Evolutionary conservation across 2,113 vertebrate genomes (phyloP).

Genomic region (Tenebrosternarchus preto): DNA sequence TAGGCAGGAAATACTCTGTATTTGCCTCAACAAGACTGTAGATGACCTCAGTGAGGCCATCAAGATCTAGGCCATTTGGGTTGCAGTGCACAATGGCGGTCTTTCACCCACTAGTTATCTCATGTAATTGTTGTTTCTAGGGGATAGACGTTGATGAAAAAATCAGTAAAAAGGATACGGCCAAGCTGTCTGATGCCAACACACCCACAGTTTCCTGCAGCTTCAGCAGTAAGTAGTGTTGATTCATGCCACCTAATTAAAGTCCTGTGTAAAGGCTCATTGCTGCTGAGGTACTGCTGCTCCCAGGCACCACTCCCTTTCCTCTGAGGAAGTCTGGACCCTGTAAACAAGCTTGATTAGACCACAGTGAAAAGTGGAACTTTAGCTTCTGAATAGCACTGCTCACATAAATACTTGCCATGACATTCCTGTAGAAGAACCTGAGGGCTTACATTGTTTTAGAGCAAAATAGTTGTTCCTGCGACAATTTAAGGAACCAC

Average conservation of each 20-base stretch:
- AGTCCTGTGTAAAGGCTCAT: constrained; percentile 37
- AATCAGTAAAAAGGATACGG: constrained; percentile 76
- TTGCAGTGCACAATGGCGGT: background rate
- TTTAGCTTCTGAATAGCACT: constrained; percentile 2
- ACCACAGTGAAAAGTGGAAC: background rate
- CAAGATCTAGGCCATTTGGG: background rate
- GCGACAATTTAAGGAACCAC: background rate
- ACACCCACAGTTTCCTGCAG: constrained; percentile 92
- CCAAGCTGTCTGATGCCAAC: constrained; percentile 88
- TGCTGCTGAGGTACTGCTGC: constrained; percentile 29
- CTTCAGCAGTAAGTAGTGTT: constrained; percentile 83
- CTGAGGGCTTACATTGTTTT: background rate
- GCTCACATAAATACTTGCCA: constrained; percentile 10
- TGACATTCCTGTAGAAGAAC: background rate
- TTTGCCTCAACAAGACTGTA: background rate
- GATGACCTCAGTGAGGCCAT: background rate
- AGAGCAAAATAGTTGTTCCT: background rate
- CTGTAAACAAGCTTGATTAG: constrained; percentile 10
- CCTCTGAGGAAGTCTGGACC: constrained; percentile 45
- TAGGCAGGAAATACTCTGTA: background rate
- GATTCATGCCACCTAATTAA: constrained; percentile 58
- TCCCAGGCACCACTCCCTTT: constrained; percentile 45
- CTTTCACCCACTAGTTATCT: background rate
- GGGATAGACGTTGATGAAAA: constrained; percentile 88
- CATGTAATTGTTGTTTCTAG: constrained; percentile 62